phyloP scores from a whole-genome alignment of 2,888 invertebrate genomes.

The Hyposoter didymator region DNA sequence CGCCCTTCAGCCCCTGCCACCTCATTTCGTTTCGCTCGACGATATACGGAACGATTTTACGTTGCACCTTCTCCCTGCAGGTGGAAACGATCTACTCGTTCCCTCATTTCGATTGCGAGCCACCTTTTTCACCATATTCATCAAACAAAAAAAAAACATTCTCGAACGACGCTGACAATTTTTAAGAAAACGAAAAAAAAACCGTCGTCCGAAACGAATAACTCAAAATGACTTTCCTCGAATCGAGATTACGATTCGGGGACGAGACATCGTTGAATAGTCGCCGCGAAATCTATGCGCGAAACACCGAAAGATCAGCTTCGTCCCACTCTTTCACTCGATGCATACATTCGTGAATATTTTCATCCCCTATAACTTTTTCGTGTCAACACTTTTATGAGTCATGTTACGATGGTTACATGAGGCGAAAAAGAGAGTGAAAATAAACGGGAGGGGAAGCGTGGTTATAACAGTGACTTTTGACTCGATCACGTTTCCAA shows the following conservation, averaged over 20 bases:
- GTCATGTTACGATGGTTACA: constrained; percentile 59
- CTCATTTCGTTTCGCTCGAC: constrained; percentile 23
- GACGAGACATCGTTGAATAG: constrained; percentile 39
- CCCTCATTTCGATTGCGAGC: not conserved
- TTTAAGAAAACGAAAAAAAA: not conserved
- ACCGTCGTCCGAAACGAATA: not conserved
- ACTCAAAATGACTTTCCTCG: not conserved
- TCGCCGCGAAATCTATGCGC: constrained; percentile 6
- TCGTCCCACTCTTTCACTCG: not conserved
- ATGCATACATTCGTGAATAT: constrained; percentile 10
- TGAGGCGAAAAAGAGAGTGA: constrained; percentile 37
- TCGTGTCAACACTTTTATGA: constrained; percentile 78
- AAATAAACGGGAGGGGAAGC: constrained; percentile 7
- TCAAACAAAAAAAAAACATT: not conserved
- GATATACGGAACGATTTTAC: constrained; percentile 31
- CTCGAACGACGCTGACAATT: not conserved
- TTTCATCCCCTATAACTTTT: constrained; percentile 72
- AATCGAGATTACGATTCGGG: not conserved
- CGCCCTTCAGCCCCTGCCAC: constrained; percentile 9
- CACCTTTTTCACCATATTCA: not conserved
- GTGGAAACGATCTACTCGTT: constrained; percentile 74
- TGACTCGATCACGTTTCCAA: constrained; percentile 68
- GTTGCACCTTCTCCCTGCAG: constrained; percentile 77
- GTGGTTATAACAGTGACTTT: constrained; percentile 52
- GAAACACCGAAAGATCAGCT: constrained; percentile 36